phyloP scores from a whole-genome alignment of 2,888 invertebrate species.

The Cantharis nigra region DNA sequence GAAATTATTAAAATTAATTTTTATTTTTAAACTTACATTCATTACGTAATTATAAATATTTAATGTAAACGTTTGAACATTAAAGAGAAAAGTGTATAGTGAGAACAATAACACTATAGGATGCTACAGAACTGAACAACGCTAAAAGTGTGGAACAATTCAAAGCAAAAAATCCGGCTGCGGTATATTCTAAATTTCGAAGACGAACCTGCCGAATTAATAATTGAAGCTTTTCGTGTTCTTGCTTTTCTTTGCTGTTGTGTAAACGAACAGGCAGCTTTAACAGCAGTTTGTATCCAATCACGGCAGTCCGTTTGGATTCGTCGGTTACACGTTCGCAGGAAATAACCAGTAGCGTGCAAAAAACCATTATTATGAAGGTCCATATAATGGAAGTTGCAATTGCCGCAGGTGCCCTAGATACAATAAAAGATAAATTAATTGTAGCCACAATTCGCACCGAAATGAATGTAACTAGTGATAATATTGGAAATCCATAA shows the following conservation, averaged over 20 bases:
- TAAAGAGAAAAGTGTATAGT: not conserved
- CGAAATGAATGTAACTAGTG: not conserved
- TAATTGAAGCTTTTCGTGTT: slow-evolving; percentile 3
- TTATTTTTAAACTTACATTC: too few relatives aligned
- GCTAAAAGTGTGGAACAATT: slow-evolving; percentile 24
- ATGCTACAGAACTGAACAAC: slow-evolving; percentile 19
- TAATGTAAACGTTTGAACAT: too few relatives aligned
- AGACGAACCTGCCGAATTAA: slow-evolving; percentile 9
- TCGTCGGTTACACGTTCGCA: slow-evolving; percentile 6
- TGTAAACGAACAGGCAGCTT: not conserved
- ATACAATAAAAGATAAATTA: slow-evolving; percentile 52
- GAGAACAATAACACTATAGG: slow-evolving; percentile 24
- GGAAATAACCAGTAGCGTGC: not conserved
- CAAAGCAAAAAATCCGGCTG: slow-evolving; percentile 28
- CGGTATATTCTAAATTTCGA: slow-evolving; percentile 3
- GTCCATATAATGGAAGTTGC: not conserved
- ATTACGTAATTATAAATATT: too few relatives aligned
- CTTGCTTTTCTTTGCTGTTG: not conserved
- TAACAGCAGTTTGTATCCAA: slow-evolving; percentile 11
- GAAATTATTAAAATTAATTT: too few relatives aligned
- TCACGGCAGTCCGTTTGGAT: not conserved
- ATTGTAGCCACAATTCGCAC: not conserved
- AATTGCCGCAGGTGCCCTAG: not conserved
- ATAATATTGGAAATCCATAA: slow-evolving; percentile 36
- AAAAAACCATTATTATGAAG: not conserved